Base-by-base conservation (phyloP, 1,140 invertebrate species). In the Charaxes varanes region DNA sequence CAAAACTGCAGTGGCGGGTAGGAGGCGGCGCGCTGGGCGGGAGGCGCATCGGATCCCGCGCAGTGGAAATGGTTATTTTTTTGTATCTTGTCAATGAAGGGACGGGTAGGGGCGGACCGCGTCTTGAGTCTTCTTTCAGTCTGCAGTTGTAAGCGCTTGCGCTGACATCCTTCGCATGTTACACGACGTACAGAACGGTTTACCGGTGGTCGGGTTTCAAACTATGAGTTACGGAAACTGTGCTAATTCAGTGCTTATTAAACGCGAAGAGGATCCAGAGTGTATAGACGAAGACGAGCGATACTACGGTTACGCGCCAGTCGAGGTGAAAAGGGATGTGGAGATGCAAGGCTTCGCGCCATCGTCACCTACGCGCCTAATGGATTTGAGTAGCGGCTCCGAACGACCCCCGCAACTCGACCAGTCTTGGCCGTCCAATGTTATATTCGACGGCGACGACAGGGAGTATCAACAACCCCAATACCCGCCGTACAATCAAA, bases 61-160 rank as follows among this genome's bases (percentile, higher is more conserved):
- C 47, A 41, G 41, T 68, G 66, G 62, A 68, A 61, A 60, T 66
- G 70, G 77, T 66, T 70, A 66, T 72, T 81, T 78, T 47, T 79
- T 81, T 78, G 62, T 78, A 60, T 72, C 65, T 82, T 76, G 73
- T 82, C 73, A 82, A 80, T 78, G 73, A 78, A 79, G 69, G 66
- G 63, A 69, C 67, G 70, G 66, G 55, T 56, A 61, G 69, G 71
- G 68, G 69, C 61, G 71, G 73, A 37, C 42, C 61, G 60, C 35
- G 47, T 30, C 46, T 28, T 62, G 64, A 56, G 61, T 62, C 48
- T 60, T 44, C 24, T 42, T 32, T 54, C 59, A 65, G 52, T 65
- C 43, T 8, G 37, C 42, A 26, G 52, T 52, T 56, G 53, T 61
- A 62, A 60, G 51, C 59, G 60, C 40, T 55, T 52, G 63, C 58